Evolutionary conservation across 2,888 invertebrate genomes (phyloP), one percentile per base, ranked within the genome.

Genomic region (Pelosia muscerda): DNA sequence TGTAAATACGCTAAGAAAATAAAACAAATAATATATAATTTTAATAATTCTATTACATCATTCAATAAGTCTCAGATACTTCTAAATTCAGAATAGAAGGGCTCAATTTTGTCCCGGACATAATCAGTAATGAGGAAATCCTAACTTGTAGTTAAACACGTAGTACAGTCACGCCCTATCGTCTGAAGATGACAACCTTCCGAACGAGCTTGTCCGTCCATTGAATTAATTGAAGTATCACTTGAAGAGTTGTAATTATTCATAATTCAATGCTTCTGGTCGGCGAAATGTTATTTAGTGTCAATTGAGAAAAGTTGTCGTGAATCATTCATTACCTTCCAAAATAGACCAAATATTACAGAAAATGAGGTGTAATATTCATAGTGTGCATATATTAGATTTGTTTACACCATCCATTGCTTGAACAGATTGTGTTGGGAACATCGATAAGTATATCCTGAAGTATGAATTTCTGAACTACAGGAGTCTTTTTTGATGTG

Each of bases 101-200:
- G 42, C 64, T 69, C 62, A 60, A 63, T 64, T 65, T 61, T 65
- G 65, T 22, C 65, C 74, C 72, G 80, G 80, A 79, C 28, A 71
- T 76, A 81, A 79, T 81, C 77, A 74, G 82, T 72, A 78, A 76
- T 79, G 67, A 79, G 74, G 68, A 79, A 68, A 63, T 81, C 74
- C 70, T 69, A 59, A 68, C 67, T 66, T 23, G 70, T 56, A 69
- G 65, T 62, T 65, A 42, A 68, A 23, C 63, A 66, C 57, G 63
- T 57, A 62, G 65, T 66, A 60, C 65, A 65, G 82, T 79, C 82
- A 81, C 80, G 73, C 79, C 25, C 61, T 59, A 56, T 26, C 31
- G 60, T 76, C 73, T 81, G 80, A 23, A 65, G 69, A 61, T 72
- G 78, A 76, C 82, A 79, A 66, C 71, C 61, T 72, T 79, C 49